Percentiles rank a stretch among this genome's conserved stretches.
Conservation (phyloP, 2,113 vertebrate genomes). For the Phalacrocorax brasilianus region DNA sequence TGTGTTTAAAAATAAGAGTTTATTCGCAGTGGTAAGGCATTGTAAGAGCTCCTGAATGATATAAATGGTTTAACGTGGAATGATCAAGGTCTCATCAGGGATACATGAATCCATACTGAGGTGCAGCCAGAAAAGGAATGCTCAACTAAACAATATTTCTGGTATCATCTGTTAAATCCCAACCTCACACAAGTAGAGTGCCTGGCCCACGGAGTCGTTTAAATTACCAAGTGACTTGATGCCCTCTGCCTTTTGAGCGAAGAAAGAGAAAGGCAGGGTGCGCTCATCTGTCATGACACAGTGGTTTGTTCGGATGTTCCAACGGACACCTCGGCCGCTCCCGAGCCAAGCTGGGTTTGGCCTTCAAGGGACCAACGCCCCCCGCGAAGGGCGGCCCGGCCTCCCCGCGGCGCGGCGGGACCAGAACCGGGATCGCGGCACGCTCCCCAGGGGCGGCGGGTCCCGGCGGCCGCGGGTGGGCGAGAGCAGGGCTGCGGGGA, state of each 20-base stretch:
- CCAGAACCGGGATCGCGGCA: too few relatives aligned
- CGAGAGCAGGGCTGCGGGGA: too few relatives aligned
- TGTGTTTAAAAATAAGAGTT: not conserved
- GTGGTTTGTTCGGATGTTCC: not conserved
- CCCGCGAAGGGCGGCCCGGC: not conserved
- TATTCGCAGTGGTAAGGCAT: not conserved
- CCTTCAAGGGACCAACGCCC: not conserved
- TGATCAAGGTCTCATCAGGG: not conserved
- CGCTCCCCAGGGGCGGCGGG: too few relatives aligned
- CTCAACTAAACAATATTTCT: not conserved
- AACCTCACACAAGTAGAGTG: not conserved
- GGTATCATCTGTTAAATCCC: not conserved
- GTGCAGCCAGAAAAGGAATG: not conserved
- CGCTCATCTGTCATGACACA: not conserved
- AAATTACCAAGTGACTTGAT: not conserved
- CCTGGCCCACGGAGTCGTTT: not conserved
- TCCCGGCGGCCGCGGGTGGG: too few relatives aligned
- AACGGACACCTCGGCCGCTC: accelerated
- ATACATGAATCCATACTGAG: not conserved
- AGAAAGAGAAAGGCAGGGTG: not conserved
- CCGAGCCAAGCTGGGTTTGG: not conserved
- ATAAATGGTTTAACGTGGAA: not conserved
- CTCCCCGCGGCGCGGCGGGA: too few relatives aligned
- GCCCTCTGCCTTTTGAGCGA: not conserved
- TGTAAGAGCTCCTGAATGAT: not conserved